These are phyloP conservation scores for Rhynchomys soricoides DNA, from an alignment of 2,113 vertebrate species.

Conservation along the genomic window DNA sequence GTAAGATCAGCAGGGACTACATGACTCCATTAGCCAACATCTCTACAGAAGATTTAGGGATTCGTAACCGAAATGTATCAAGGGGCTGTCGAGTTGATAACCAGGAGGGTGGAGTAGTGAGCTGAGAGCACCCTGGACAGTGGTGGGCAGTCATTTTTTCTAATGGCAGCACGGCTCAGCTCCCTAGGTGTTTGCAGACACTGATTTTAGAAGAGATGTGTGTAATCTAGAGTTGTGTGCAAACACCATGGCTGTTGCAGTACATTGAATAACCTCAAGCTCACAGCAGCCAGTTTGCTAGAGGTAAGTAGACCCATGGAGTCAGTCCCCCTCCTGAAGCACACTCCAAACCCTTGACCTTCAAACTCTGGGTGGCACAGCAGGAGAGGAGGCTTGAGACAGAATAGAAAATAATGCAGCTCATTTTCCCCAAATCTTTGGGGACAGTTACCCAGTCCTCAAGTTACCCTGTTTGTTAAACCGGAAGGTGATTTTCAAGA, in stretches of 20 bases:
- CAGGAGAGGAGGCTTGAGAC: neutral
- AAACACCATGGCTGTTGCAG: neutral
- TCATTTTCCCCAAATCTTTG: neutral
- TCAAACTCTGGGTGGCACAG: neutral
- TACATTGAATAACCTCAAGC: neutral
- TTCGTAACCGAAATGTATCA: neutral
- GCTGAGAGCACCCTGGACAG: rapidly evolving
- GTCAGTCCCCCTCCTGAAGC: neutral
- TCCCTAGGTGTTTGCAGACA: neutral
- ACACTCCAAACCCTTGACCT: neutral
- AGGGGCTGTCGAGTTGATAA: neutral
- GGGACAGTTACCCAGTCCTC: neutral
- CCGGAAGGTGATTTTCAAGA: conserved; percentile 20
- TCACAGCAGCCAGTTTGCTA: neutral
- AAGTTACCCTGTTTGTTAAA: neutral
- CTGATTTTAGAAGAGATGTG: neutral
- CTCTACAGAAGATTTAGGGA: neutral
- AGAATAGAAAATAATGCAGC: neutral
- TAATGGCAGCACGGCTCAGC: neutral
- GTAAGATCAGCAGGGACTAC: neutral
- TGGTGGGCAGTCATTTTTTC: neutral
- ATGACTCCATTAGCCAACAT: neutral
- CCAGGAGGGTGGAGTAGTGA: rapidly evolving
- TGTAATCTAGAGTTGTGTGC: neutral
- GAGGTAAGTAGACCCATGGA: neutral